phyloP scores from a whole-genome alignment of 2,113 vertebrate species.

The Aptenodytes forsteri region DNA sequence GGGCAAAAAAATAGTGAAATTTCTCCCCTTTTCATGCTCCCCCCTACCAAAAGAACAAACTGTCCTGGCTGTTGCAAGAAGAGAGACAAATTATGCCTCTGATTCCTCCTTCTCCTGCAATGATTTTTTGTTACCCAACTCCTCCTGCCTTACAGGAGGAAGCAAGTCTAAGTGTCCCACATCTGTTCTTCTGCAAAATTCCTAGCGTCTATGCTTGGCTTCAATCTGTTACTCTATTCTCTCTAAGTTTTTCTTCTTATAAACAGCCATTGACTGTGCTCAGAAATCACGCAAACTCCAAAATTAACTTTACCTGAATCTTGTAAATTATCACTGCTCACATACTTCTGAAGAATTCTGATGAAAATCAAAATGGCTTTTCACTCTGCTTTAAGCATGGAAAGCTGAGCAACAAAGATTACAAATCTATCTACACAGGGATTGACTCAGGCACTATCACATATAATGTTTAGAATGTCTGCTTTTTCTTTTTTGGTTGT shows the following conservation, averaged over 20 bases:
- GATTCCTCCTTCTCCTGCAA: neutral
- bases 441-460: neutral
- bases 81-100: neutral
- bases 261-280: neutral
- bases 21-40: neutral
- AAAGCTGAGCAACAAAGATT: neutral
- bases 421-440: neutral
- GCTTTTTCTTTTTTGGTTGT: neutral
- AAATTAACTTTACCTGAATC: neutral
- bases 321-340: neutral
- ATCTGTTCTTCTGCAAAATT: neutral
- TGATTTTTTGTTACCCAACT: neutral
- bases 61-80: neutral
- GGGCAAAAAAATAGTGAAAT: neutral
- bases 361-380: neutral
- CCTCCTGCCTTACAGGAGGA: neutral
- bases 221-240: neutral
- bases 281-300: neutral
- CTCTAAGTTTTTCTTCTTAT: neutral
- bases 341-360: neutral
- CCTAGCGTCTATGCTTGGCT: neutral
- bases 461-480: neutral
- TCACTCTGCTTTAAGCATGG: neutral
- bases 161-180: neutral
- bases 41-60: neutral